Conservation (phyloP, 1,140 invertebrate species). For the Steinernema feltiae region DNA sequence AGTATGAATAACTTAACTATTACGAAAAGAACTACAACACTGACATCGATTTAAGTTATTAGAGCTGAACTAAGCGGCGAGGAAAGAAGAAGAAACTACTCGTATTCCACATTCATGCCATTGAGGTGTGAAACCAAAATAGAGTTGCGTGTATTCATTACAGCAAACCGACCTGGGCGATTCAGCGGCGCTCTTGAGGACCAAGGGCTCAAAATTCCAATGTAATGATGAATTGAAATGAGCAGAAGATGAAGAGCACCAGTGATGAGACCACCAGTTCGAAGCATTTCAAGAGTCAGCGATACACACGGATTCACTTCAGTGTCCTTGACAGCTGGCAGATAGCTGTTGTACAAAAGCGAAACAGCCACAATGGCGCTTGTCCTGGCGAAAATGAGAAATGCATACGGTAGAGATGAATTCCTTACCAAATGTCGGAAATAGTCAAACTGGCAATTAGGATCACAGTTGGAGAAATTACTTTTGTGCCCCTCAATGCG, state of each 20-base stretch:
- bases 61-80: no score
- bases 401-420: not conserved
- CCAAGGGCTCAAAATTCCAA: conserved; percentile 37
- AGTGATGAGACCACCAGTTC: conserved; percentile 42
- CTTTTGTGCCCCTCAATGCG: conserved; percentile 40
- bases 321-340: conserved; percentile 40
- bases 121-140: no score
- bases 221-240: conserved; percentile 44
- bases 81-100: no score
- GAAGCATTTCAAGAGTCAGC: conserved; percentile 42
- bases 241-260: conserved; percentile 45
- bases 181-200: not conserved
- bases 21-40: no score
- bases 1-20: no score
- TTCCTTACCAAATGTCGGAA: conserved; percentile 41
- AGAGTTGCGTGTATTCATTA: not conserved
- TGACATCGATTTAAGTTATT: no score
- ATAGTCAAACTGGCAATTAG: conserved; percentile 40
- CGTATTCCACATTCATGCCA: no score
- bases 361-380: conserved; percentile 40
- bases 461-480: conserved; percentile 43
- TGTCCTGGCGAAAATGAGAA: conserved; percentile 17
- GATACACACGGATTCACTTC: conserved; percentile 43
- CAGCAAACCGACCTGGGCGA: not conserved
- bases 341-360: conserved; percentile 46